These are phyloP conservation scores for Tupiocoris notatus DNA, from an alignment of 2,888 invertebrate genomes.

Conservation along the genomic window DNA sequence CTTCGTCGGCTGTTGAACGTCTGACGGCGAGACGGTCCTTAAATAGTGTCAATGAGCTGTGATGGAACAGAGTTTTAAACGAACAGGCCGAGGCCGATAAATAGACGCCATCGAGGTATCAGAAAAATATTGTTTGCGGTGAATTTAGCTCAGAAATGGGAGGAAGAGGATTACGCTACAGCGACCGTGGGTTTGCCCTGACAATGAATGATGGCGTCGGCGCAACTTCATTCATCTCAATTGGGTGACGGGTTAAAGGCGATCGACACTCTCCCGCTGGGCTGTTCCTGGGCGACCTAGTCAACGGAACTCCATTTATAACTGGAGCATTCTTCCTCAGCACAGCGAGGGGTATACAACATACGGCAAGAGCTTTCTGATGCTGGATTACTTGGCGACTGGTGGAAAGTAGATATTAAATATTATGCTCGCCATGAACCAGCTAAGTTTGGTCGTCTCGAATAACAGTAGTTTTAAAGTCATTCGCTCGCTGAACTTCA, in stretches of 20 bases:
- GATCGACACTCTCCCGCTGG: background rate
- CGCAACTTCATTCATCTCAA: background rate
- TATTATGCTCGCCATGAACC: too few relatives aligned
- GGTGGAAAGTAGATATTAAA: too few relatives aligned
- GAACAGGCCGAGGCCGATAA: background rate
- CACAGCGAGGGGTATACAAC: background rate
- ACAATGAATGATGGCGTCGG: background rate
- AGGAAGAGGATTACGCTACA: background rate
- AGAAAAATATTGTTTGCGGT: background rate
- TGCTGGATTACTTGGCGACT: background rate
- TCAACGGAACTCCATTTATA: background rate
- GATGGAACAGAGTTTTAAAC: background rate
- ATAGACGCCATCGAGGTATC: background rate
- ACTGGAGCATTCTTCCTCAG: background rate
- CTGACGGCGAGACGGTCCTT: too few relatives aligned
- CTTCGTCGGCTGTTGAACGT: background rate
- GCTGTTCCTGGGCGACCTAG: background rate
- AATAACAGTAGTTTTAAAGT: too few relatives aligned
- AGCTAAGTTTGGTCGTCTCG: too few relatives aligned
- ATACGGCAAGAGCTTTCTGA: too few relatives aligned
- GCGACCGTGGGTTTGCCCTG: background rate
- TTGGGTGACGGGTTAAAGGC: background rate
- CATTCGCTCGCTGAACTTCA: too few relatives aligned
- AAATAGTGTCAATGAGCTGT: background rate
- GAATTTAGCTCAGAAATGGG: background rate